A percentile compares a stretch with the other conserved stretches of the same genome.
These are phyloP conservation scores for Origma solitaria DNA, from an alignment of 2,113 vertebrate genomes.

Conservation along the genomic window DNA sequence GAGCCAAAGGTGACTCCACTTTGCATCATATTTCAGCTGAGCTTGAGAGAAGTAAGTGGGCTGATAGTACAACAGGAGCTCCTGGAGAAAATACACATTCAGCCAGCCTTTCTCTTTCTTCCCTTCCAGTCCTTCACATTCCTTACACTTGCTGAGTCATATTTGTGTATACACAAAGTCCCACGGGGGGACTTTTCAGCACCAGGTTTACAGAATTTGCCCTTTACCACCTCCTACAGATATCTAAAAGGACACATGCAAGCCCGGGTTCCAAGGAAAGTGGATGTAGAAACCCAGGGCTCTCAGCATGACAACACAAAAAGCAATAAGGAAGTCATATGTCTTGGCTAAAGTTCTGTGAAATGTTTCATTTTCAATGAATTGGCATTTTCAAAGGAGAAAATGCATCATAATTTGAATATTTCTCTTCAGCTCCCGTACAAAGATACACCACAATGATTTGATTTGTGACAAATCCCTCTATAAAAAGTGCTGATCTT, in stretches of 20 bases:
- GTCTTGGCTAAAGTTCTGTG: not conserved
- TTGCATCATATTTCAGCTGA: not conserved
- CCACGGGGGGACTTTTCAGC: not conserved
- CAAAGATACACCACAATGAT: not conserved
- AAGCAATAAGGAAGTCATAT: not conserved
- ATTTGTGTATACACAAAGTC: not conserved
- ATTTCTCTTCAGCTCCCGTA: not conserved
- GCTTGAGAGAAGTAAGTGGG: not conserved
- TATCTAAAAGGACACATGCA: not conserved
- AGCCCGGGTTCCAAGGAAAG: not conserved
- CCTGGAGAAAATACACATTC: not conserved
- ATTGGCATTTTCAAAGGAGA: not conserved
- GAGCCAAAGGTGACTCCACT: not conserved
- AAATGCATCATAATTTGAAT: not conserved
- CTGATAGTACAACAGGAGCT: not conserved
- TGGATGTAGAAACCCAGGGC: not conserved
- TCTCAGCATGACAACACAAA: not conserved
- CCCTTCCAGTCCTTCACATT: not conserved
- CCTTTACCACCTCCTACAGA: not conserved
- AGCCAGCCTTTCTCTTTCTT: not conserved
- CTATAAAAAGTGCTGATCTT: constrained; percentile 14
- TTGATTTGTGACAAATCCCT: not conserved
- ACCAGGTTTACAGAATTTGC: not conserved
- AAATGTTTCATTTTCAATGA: not conserved
- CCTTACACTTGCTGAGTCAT: not conserved